phyloP scores from a whole-genome alignment of 2,888 invertebrate genomes.

The Pseudococcus viburni region DNA sequence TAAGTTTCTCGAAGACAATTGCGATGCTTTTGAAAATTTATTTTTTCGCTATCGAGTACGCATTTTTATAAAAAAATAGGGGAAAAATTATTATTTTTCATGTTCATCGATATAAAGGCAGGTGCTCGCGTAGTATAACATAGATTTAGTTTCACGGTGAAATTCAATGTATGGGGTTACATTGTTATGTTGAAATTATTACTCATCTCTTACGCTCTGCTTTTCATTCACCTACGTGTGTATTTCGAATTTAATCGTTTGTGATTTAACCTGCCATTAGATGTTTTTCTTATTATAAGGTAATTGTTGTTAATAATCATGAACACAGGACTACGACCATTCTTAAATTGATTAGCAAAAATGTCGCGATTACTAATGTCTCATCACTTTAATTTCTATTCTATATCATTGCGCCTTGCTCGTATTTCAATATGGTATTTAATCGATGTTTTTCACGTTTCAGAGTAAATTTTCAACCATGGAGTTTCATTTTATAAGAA shows the following conservation, averaged over 20 bases:
- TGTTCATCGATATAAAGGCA: not conserved
- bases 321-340: not conserved
- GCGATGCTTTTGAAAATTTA: not conserved
- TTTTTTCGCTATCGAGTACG: not conserved
- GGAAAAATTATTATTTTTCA: not conserved
- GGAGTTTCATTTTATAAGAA: not conserved
- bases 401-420: not conserved
- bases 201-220: conserved; percentile 24
- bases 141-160: not conserved
- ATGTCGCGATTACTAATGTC: not conserved
- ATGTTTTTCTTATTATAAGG: not conserved
- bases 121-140: not conserved
- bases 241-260: not conserved
- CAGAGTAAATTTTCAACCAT: not conserved
- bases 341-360: not conserved
- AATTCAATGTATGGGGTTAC: conserved; percentile 1
- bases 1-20: not conserved
- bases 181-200: not conserved
- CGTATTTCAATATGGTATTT: not conserved
- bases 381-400: not conserved
- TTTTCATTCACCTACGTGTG: not conserved
- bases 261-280: not conserved
- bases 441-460: not conserved
- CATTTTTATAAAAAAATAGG: not conserved
- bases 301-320: not conserved